phyloP scores from a whole-genome alignment of 1,140 invertebrate genomes.

The Drosophila parabipectinata region DNA sequence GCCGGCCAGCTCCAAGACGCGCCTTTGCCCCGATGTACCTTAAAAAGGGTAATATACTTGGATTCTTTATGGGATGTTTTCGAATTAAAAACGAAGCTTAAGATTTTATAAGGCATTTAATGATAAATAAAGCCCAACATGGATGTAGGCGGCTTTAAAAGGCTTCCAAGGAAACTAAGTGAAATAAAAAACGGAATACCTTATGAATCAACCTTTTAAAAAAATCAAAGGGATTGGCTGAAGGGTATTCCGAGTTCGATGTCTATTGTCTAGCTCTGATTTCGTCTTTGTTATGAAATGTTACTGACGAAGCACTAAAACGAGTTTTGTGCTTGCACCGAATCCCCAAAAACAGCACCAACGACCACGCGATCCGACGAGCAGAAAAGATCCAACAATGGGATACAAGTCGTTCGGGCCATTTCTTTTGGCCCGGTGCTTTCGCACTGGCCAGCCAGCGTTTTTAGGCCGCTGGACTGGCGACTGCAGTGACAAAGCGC shows the following conservation, averaged over 20 bases:
- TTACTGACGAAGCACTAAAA: constrained; percentile 25
- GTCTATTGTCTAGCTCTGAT: background rate
- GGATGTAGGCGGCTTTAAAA: too few relatives aligned
- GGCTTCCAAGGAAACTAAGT: too few relatives aligned
- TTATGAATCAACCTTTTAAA: too few relatives aligned
- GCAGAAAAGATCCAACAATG: constrained; percentile 43
- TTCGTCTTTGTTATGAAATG: constrained; percentile 7
- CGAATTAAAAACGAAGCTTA: background rate
- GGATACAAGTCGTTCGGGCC: constrained; percentile 64
- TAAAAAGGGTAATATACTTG: background rate
- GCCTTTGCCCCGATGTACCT: constrained; percentile 33
- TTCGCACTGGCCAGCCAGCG: constrained; percentile 38
- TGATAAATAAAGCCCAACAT: too few relatives aligned
- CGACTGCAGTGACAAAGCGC: constrained; percentile 29
- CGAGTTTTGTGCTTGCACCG: constrained; percentile 55
- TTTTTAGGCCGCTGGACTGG: constrained; percentile 53
- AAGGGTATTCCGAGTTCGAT: background rate
- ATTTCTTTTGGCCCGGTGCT: constrained; percentile 37
- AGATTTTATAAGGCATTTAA: too few relatives aligned
- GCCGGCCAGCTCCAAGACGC: constrained; percentile 31
- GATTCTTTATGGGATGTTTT: background rate
- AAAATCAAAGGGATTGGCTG: background rate
- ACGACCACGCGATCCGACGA: constrained; percentile 22
- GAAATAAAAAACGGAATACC: too few relatives aligned
- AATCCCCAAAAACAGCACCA: constrained; percentile 20